Percentiles rank a stretch among this genome's conserved stretches.
Conservation (phyloP, 2,113 vertebrate genomes). For the Brevimyrus niger region DNA sequence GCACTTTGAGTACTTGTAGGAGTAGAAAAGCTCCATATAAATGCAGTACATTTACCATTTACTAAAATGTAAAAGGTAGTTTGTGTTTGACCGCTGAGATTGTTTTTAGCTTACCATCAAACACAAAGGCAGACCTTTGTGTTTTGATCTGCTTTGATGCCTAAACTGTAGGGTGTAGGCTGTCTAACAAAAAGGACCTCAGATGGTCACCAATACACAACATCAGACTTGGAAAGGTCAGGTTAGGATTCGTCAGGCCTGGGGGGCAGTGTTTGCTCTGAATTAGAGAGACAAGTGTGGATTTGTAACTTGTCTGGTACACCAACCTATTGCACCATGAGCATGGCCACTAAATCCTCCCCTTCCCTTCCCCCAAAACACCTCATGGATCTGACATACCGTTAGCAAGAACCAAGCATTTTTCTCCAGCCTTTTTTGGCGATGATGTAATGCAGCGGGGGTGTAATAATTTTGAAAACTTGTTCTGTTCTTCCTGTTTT, state of each 20-base stretch:
- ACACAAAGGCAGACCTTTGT: not conserved
- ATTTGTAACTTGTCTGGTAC: not conserved
- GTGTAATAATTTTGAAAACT: conserved; percentile 36
- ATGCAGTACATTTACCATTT: no score
- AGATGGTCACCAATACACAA: not conserved
- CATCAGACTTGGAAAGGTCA: not conserved
- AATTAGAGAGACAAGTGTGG: not conserved
- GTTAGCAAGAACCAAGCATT: not conserved
- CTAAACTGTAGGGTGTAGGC: not conserved
- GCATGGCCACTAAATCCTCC: not conserved
- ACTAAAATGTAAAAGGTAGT: not conserved
- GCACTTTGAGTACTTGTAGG: no score
- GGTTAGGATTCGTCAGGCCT: not conserved
- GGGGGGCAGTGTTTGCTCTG: not conserved
- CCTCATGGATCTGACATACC: not conserved
- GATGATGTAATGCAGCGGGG: not conserved
- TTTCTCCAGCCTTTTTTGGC: not conserved
- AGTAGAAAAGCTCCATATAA: no score
- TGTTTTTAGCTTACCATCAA: not conserved
- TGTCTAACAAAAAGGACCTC: not conserved
- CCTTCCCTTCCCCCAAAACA: not conserved
- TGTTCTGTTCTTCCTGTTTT: conserved; percentile 35
- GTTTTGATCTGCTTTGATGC: not conserved
- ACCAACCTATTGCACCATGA: not conserved
- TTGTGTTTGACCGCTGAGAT: not conserved